Conservation (phyloP, 2,888 invertebrate species). For the Apantesis nais region DNA sequence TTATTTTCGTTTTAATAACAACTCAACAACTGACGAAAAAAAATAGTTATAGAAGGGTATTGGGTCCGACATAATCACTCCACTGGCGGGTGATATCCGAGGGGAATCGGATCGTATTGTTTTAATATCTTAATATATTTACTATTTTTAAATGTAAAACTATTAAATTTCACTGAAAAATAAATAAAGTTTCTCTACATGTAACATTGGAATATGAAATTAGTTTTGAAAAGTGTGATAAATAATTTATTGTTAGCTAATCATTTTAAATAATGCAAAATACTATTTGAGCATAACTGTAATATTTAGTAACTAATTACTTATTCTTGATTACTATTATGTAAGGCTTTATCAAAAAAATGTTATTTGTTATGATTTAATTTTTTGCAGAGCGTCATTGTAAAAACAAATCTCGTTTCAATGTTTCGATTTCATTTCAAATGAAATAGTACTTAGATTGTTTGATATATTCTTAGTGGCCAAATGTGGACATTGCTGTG, state of each 20-base stretch:
- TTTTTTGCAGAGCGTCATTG: neutral
- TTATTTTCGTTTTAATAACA: no score
- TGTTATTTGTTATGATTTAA: neutral
- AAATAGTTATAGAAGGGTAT: no score
- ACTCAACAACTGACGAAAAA: no score
- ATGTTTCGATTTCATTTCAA: neutral
- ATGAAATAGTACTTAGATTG: constrained; percentile 4
- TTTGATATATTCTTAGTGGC: constrained; percentile 34
- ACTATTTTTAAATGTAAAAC: neutral
- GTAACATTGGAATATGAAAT: neutral
- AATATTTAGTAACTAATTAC: constrained; percentile 27
- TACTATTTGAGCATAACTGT: constrained; percentile 29
- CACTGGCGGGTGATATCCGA: no score
- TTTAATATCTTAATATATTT: neutral
- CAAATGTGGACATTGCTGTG: constrained; percentile 44
- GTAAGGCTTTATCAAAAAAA: neutral
- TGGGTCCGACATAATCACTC: no score
- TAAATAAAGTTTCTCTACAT: neutral
- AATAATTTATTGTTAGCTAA: constrained; percentile 23
- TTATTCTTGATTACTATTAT: constrained; percentile 35
- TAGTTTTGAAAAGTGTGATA: neutral
- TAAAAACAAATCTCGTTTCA: neutral
- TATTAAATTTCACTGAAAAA: neutral
- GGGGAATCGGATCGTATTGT: no score
- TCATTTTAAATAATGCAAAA: constrained; percentile 29